Conservation (phyloP, 2,113 vertebrate genomes). For the Daphoenositta chrysoptera region DNA sequence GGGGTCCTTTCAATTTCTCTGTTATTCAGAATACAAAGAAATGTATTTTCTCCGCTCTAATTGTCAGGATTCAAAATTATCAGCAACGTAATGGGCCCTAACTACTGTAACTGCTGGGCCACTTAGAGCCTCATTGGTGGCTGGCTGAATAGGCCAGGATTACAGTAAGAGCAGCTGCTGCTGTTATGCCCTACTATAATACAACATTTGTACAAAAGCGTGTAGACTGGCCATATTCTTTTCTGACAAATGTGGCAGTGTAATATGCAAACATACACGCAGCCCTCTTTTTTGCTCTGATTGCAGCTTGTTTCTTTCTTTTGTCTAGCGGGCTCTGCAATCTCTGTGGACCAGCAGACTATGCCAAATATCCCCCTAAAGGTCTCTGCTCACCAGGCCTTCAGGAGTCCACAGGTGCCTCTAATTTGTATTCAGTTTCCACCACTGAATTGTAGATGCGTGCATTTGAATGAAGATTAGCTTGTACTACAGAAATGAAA, state of each 20-base stretch:
- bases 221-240: slow-evolving; percentile 5
- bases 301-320: slow-evolving; percentile 58
- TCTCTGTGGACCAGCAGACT: background rate
- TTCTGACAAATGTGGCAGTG: background rate
- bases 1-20: slow-evolving; percentile 13
- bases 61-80: slow-evolving; percentile 56
- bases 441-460: background rate
- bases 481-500: background rate
- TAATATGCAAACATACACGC: background rate
- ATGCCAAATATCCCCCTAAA: slow-evolving; percentile 5
- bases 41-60: slow-evolving; percentile 19
- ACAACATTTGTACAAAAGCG: slow-evolving; percentile 23
- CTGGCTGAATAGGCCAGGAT: slow-evolving; percentile 49
- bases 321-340: slow-evolving; percentile 42
- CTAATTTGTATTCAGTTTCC: background rate
- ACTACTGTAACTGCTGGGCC: slow-evolving; percentile 59
- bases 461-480: background rate
- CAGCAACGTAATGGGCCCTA: slow-evolving; percentile 49
- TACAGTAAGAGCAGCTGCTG: slow-evolving; percentile 56
- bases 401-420: slow-evolving; percentile 1
- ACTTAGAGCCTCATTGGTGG: slow-evolving; percentile 20
- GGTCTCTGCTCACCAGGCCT: background rate
- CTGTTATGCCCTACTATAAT: slow-evolving; percentile 23
- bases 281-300: slow-evolving; percentile 16
- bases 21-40: slow-evolving; percentile 43